A percentile compares a stretch with the other conserved stretches of the same genome.
Evolutionary conservation across 2,888 invertebrate genomes (phyloP).

Genomic region (Ceramica pisi): DNA sequence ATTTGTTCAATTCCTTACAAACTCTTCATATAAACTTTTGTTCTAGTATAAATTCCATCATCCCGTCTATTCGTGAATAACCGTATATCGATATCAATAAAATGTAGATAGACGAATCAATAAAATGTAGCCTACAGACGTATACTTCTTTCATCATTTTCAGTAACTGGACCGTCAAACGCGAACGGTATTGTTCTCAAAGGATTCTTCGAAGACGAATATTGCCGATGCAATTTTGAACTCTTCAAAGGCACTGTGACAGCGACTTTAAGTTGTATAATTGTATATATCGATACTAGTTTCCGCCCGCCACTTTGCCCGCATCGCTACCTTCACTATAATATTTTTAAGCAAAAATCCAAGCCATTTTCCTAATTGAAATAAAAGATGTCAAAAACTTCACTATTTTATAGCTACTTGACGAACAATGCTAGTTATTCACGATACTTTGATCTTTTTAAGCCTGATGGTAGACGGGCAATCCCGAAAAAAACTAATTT

Average conservation of each 20-base stretch:
- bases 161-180: conserved; percentile 9
- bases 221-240: conserved; percentile 37
- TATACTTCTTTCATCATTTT: conserved; percentile 18
- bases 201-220: background rate
- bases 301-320: background rate
- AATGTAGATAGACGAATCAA: background rate
- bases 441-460: no score
- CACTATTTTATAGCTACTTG: no score
- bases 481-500: no score
- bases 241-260: background rate
- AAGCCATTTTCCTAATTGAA: no score
- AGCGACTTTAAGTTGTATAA: background rate
- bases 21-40: no score
- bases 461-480: no score
- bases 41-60: background rate
- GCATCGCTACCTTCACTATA: background rate
- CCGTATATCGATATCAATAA: background rate
- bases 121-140: background rate
- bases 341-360: background rate
- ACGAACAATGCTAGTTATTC: no score
- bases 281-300: background rate
- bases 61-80: background rate
- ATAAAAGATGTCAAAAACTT: no score
- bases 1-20: background rate
- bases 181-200: conserved; percentile 11